Evolutionary conservation across 2,888 invertebrate genomes (phyloP), one percentile per base, ranked within the genome.

Genomic region (Dasysyrphus tricinctus): DNA sequence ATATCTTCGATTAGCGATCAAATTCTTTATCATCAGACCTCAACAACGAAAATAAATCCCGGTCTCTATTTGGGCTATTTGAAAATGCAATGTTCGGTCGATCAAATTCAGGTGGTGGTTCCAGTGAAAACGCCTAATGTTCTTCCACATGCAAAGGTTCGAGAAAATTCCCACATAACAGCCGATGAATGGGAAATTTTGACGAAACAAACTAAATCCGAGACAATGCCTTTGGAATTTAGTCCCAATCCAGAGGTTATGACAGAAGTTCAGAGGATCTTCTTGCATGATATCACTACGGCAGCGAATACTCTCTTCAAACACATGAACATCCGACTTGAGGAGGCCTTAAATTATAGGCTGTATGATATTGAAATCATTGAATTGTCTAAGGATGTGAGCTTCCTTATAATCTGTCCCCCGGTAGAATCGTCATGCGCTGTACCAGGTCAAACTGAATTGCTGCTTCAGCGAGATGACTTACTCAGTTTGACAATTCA

Each of bases 111-210:
- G 90, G 96, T 99, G 11, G 96, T 99, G 59, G 98, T 98, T 32
- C 97, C 98, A 0, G 95, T 97, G 73, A 96, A 97, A 90, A 96
- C 97, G 2, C 99, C 99, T 5, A 99, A 98, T 92, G 97, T 98
- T 89, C 94, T 99, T 88, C 99, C 99, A 0, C 97, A 98, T 91
- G 97, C 96, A 88, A 97, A 97, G 92, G 95, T 99, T 47, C 94
- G 99, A 83, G 97, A 98, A 89, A 99, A 99, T 93, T 97, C 98
- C 1, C 98, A 99, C 91, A 97, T 99, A 0, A 98, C 98, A 14
- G 97, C 97, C 34, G 99, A 99, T 91, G 99, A 99, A 93, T 99
- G 99, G 99, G 96, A 97, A 89, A 97, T 97, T 92, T 93, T 99
- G 14, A 96, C 96, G 90, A 95, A 94, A 29, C 92, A 89, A 44